Conservation (phyloP, 2,113 vertebrate species). For the Stigmatopora argus region DNA sequence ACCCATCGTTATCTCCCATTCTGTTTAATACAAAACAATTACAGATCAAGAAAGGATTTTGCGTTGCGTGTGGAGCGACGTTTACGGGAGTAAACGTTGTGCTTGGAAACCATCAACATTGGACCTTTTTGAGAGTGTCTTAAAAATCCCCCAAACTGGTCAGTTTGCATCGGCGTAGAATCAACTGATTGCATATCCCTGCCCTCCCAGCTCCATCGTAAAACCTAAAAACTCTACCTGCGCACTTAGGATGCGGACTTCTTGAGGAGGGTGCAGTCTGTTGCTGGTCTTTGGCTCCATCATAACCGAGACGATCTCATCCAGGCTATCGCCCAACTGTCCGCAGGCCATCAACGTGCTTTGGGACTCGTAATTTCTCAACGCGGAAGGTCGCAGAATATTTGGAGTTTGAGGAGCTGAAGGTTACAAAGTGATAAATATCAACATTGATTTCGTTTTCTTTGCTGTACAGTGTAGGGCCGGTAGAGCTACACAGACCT, state of each 20-base stretch:
- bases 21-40: neutral
- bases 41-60: too few species aligned
- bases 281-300: conserved; percentile 57
- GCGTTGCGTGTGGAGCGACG: too few species aligned
- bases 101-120: too few species aligned
- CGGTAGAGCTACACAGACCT: conserved; percentile 58
- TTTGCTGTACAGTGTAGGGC: too few species aligned
- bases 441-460: too few species aligned
- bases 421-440: neutral
- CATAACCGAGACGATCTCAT: conserved; percentile 59
- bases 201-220: too few species aligned
- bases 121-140: too few species aligned
- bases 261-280: conserved; percentile 52
- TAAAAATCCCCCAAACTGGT: too few species aligned
- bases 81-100: too few species aligned
- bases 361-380: conserved; percentile 49
- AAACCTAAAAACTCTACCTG: conserved; percentile 57
- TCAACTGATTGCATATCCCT: too few species aligned
- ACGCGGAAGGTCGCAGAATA: conserved; percentile 22
- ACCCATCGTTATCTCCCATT: neutral
- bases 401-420: conserved; percentile 34
- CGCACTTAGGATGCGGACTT: conserved; percentile 46
- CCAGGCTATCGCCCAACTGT: conserved; percentile 47
- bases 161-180: too few species aligned
- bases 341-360: conserved; percentile 32